These are phyloP conservation scores for Drosophila nebulosa DNA, from an alignment of 1,140 invertebrate genomes.

Conservation along the genomic window DNA sequence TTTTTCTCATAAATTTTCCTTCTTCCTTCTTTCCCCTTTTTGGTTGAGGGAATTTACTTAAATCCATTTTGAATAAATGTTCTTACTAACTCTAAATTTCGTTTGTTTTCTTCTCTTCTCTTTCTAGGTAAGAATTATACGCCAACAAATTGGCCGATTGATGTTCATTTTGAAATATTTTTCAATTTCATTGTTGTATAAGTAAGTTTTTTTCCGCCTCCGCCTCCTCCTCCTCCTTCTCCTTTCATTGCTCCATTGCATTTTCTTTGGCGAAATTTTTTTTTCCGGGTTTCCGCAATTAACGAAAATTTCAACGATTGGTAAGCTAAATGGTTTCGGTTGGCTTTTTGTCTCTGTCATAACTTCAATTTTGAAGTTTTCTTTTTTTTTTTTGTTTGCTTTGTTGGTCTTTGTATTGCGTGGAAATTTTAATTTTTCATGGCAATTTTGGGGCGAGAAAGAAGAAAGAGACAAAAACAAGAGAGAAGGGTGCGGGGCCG, in stretches of 20 bases:
- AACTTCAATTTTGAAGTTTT: slow-evolving; percentile 38
- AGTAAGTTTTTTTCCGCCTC: slow-evolving; percentile 38
- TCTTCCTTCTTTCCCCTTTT: slow-evolving; percentile 2
- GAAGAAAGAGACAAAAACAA: slow-evolving; percentile 12
- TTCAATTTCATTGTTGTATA: slow-evolving; percentile 40
- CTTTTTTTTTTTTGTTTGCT: slow-evolving; percentile 27
- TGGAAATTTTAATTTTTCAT: slow-evolving; percentile 73
- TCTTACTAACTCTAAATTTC: slow-evolving; percentile 38
- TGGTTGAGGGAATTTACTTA: too few species aligned
- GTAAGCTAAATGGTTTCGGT: slow-evolving; percentile 11
- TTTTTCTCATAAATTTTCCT: slow-evolving; percentile 45
- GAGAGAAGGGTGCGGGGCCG: not conserved
- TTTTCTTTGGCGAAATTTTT: slow-evolving; percentile 15
- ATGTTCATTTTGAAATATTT: not conserved
- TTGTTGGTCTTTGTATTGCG: slow-evolving; percentile 50
- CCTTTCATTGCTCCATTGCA: not conserved
- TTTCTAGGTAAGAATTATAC: slow-evolving; percentile 68
- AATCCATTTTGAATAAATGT: not conserved
- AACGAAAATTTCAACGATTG: slow-evolving; percentile 18
- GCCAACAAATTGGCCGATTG: not conserved
- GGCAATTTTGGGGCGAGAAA: slow-evolving; percentile 30
- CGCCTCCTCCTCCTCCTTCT: too few species aligned
- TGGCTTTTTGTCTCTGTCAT: slow-evolving; percentile 30
- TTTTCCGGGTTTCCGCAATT: slow-evolving; percentile 62
- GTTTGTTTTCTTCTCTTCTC: slow-evolving; percentile 33